Base-by-base conservation (phyloP, 1,140 invertebrate species). In the Mactra quadrangularis region DNA sequence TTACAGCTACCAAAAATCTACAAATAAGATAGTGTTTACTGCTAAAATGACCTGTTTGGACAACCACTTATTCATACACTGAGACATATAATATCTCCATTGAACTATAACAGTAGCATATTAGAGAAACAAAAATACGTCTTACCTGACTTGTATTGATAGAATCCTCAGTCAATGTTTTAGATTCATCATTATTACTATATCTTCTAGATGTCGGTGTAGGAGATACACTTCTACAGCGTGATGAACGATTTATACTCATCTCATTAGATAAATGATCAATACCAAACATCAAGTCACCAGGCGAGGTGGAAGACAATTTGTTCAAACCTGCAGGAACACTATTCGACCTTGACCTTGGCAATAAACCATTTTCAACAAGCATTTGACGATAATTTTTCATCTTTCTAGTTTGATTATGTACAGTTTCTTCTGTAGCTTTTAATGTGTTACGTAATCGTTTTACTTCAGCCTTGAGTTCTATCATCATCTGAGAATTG, bases 371-470 rank as follows among this genome's bases (percentile, higher is more conserved):
- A 41, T 62, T 50, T 4, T 82, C 59, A 15, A 82, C 27, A 13
- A 82, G 70, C 70, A 82, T 74, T 6, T 53, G 38, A 38, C 60
- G 3, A 57, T 82, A 82, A 38, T 52, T 27, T 29, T 82, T 82
- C 70, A 82, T 75, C n/a, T 82, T 82, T n/a, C 60, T 55, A 0
- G 79, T 82, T 31, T 82, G 79, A 47, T 59, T 55, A 25, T 64
- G 79, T 17, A 74, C 70, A 13, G 79, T 82, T 52, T 82, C 70
- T 31, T 82, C 79, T 3, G 79, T 82, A 15, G 79, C 79, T 27
- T 74, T 50, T 3, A 82, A 47, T 4, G 60, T 82, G 25, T 74
- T 74, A 41, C 74, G 17, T 29, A 82, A 29, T 52, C 72, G 31
- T n/a, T 62, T 45, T 27, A 33, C 57, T 17, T 52, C 35, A 3